phyloP scores from a whole-genome alignment of 2,113 vertebrate genomes.

The Daubentonia madagascariensis region DNA sequence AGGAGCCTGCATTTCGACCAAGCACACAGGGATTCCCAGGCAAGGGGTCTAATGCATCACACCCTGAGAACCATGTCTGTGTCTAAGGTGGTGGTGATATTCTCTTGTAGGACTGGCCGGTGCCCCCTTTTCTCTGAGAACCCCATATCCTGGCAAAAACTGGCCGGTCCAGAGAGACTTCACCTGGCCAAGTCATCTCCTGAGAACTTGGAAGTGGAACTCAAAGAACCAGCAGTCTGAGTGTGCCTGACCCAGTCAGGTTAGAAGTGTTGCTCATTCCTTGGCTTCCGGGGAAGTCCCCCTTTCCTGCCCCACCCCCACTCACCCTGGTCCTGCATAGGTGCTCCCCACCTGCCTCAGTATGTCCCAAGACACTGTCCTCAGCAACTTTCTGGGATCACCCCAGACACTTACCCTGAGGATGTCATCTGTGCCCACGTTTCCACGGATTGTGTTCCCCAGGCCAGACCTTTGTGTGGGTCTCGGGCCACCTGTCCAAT shows the following conservation, averaged over 20 bases:
- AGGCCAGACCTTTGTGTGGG: background rate
- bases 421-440: background rate
- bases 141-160: background rate
- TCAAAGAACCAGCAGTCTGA: background rate
- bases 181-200: background rate
- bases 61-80: rapidly evolving
- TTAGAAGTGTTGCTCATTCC: background rate
- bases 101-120: background rate
- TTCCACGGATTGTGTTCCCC: background rate
- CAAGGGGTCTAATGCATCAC: background rate
- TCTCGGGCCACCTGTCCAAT: background rate
- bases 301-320: background rate
- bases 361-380: background rate
- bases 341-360: background rate
- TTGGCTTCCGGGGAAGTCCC: background rate
- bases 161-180: background rate
- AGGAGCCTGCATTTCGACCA: background rate
- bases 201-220: background rate
- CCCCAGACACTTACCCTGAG: background rate
- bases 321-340: background rate
- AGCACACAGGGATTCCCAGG: background rate
- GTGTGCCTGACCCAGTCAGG: background rate
- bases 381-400: background rate
- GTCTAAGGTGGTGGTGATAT: background rate
- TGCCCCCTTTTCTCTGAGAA: background rate